Evolutionary conservation across 2,888 invertebrate genomes (phyloP), one percentile per base, ranked within the genome.

Genomic region (Strigamia maritima): DNA sequence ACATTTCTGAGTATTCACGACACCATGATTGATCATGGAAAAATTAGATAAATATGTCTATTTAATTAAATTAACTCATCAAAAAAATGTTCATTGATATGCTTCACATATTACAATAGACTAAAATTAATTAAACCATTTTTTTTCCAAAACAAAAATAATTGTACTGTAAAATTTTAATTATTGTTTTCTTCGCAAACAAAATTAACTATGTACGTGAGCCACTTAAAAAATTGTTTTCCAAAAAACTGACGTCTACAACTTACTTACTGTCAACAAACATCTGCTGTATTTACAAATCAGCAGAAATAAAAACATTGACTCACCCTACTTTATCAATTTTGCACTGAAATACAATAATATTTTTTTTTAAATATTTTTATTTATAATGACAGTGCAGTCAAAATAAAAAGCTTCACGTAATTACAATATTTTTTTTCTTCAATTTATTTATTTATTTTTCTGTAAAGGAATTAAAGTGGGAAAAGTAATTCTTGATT

Each of bases 251-350:
- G 19, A 70, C 70, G 70, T 70, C 70, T 70, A 70, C 70, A 70
- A 70, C 70, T 70, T 70, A 70, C 70, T 70, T 70, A 28, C 70
- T 70, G 70, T 70, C 70, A 70, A 70, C 70, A 70, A 70, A 70
- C 70, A 70, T 70, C 70, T 70, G 70, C 70, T 70, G 70, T 24
- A 70, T 70, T 70, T 70, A 70, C 70, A 70, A 35, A 70, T 28
- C 70, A 70, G 70, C 70, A 70, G 70, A 70, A 70, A 70, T 70
- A 28, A 70, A 70, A 70, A 70, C 70, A 70, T 70, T 70, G 70
- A 70, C 70, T 70, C 70, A 70, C 70, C 54, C 70, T 70, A 70
- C 28, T 70, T 35, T 28, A 70, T 70, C 70, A 70, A 70, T 70
- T 70, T 28, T 28, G 70, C 70, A 70, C 70, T 70, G 70, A 26